A percentile compares a stretch with the other conserved stretches of the same genome.
Conservation (phyloP, 64 coral and sea anemone genomes). For the Pachyseris speciosa region DNA sequence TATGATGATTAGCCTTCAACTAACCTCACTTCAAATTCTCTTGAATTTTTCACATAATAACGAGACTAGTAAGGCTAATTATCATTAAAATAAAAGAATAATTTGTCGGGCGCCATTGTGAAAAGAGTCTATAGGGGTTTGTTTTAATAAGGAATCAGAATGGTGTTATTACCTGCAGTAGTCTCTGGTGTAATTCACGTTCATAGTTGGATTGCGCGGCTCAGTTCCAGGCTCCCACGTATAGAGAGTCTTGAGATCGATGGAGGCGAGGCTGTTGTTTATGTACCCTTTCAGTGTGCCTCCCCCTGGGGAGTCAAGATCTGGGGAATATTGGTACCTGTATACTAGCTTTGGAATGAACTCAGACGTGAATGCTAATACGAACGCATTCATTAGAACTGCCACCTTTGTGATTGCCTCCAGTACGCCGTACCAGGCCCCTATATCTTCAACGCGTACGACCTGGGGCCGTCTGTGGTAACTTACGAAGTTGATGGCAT, state of each 20-base stretch:
- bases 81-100: no score
- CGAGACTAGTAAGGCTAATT: no score
- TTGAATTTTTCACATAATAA: no score
- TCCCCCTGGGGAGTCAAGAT: not conserved
- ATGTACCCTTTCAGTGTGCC: constrained; percentile 82
- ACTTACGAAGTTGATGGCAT: constrained; percentile 85
- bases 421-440: constrained; percentile 80
- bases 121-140: no score
- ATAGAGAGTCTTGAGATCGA: constrained; percentile 20
- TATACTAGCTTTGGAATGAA: constrained; percentile 89
- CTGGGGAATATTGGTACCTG: constrained; percentile 43
- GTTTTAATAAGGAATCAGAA: no score
- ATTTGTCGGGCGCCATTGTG: no score
- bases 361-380: constrained; percentile 88
- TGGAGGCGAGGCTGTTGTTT: constrained; percentile 67
- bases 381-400: constrained; percentile 83
- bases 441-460: constrained; percentile 82
- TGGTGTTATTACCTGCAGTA: constrained; percentile 15
- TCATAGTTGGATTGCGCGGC: constrained; percentile 46
- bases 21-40: no score
- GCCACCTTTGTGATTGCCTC: constrained; percentile 64
- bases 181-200: constrained; percentile 49
- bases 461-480: constrained; percentile 73
- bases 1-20: no score
- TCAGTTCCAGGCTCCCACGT: constrained; percentile 35